Base-by-base conservation (phyloP, 2,888 invertebrate species). In the Andrena minutula region DNA sequence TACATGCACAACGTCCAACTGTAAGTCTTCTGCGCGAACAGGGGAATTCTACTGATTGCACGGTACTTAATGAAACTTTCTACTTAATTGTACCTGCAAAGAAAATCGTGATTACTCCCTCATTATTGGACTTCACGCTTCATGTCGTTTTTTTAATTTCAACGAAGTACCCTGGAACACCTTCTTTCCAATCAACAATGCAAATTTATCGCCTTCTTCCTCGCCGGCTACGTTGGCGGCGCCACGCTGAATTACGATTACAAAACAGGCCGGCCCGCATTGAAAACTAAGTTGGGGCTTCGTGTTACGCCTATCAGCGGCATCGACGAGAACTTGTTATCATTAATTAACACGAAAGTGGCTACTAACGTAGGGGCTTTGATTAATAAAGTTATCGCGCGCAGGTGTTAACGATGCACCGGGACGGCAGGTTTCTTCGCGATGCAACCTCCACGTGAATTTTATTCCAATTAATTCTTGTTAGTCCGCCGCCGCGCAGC, bases 291-390 rank as follows among this genome's bases (percentile, higher is more conserved):
- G 30, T 71, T 51, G 65, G 66, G 81, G 23, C 58, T 77, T 49
- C 35, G 28, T 28, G 51, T 51, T 68, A 56, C 70, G 30, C 23
- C 56, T 49, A 75, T 63, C 35, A 68, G 41, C 70, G 16, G 20
- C 69, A 56, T 60, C 64, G 49, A 61, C 41, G 32, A 53, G 26
- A 73, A 74, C 73, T 70, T 64, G 53, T 71, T 76, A 58, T 63
- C 79, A 66, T 73, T 79, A 83, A 79, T 82, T 82, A 79, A 76
- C 63, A 28, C 2, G 66, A 58, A n/a, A 58, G 56, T 53, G 69
- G 28, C 32, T 47, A 47, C 28, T 23, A 47, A 30, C 35, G 20
- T 30, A 51, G 47, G 8, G 30, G 51, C 16, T 41, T 58, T 32
- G 63, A 63, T 79, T 82, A 83, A 84, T 80, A 71, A 83, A 76